These are phyloP conservation scores for Megalopta genalis DNA, from an alignment of 1,140 invertebrate genomes.

Conservation along the genomic window DNA sequence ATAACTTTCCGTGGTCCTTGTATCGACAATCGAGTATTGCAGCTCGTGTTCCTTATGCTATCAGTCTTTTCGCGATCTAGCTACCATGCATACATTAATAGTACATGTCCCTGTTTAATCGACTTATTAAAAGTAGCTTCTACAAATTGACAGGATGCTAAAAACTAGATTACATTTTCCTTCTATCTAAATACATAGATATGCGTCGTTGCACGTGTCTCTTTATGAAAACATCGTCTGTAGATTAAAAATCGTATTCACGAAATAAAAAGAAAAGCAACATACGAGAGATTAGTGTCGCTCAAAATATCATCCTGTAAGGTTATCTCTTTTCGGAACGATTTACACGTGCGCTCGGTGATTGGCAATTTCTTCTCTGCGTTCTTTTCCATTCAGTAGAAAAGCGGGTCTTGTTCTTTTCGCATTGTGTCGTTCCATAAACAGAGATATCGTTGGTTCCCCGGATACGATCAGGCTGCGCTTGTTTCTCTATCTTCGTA, in stretches of 20 bases:
- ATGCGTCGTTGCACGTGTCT: slow-evolving; percentile 4
- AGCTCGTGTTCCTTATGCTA: slow-evolving; percentile 32
- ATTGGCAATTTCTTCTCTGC: neutral
- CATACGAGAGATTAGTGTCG: neutral
- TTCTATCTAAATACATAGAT: neutral
- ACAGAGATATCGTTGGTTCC: slow-evolving; percentile 36
- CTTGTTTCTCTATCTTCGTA: slow-evolving; percentile 28
- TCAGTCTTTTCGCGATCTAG: slow-evolving; percentile 33
- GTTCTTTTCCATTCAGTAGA: neutral
- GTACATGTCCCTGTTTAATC: slow-evolving; percentile 27
- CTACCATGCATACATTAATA: neutral
- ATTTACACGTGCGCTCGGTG: slow-evolving; percentile 1
- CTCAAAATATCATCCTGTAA: slow-evolving; percentile 23
- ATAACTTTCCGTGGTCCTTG: slow-evolving; percentile 14
- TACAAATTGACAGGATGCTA: neutral
- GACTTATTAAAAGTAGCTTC: slow-evolving; percentile 17
- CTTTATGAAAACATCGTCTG: neutral
- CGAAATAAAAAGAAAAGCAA: neutral
- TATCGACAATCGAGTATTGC: neutral
- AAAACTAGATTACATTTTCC: slow-evolving; percentile 44
- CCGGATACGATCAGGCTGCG: slow-evolving; percentile 23
- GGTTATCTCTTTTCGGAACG: slow-evolving; percentile 15
- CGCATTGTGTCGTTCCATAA: neutral
- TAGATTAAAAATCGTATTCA: neutral
- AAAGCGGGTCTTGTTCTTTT: slow-evolving; percentile 1